These are phyloP conservation scores for Cotesia typhae DNA, from an alignment of 1,140 invertebrate genomes.

Conservation along the genomic window DNA sequence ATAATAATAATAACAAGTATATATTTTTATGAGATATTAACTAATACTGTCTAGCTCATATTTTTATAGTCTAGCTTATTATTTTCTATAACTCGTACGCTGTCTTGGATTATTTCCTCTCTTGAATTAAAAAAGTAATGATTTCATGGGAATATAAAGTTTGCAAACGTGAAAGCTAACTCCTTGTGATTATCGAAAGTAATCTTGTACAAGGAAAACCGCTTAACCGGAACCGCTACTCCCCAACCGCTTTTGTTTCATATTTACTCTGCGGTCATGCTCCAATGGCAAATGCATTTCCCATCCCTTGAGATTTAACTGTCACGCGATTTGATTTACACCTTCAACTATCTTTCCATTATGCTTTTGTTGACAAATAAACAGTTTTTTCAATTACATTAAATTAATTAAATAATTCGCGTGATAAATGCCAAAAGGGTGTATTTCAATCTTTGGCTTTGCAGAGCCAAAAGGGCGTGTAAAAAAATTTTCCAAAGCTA, in stretches of 20 bases:
- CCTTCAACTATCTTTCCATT: not conserved
- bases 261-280: conserved; percentile 15
- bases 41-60: not conserved
- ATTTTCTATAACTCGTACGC: not conserved
- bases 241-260: not conserved
- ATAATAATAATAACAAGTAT: too few relatives aligned
- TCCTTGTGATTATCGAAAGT: conserved; percentile 22
- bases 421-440: too few relatives aligned
- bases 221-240: conserved; percentile 14
- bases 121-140: conserved; percentile 2
- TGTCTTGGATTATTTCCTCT: not conserved
- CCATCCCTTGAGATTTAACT: conserved; percentile 16
- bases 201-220: conserved; percentile 27
- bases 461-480: too few relatives aligned
- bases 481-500: too few relatives aligned
- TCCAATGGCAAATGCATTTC: conserved; percentile 1
- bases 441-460: too few relatives aligned
- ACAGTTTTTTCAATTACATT: too few relatives aligned
- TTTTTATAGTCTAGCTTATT: not conserved
- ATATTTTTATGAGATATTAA: not conserved
- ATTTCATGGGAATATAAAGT: not conserved
- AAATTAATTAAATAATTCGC: too few relatives aligned
- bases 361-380: not conserved
- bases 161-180: not conserved
- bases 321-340: conserved; percentile 18